Evolutionary conservation across 2,113 vertebrate genomes (phyloP), one percentile per base, ranked within the genome.

Genomic region (Gila orcuttii): DNA sequence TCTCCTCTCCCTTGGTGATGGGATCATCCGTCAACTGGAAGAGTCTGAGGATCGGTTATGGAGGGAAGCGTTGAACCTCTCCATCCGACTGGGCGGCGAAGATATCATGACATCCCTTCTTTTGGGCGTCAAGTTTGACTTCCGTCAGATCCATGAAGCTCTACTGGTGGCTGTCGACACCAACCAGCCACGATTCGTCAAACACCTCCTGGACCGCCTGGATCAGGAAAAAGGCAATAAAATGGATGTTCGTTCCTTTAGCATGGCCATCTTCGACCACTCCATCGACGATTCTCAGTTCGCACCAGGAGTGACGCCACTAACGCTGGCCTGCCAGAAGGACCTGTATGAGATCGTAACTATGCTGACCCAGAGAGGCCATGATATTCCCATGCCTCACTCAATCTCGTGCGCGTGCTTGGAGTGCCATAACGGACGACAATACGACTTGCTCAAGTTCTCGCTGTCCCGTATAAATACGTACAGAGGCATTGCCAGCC

Each of bases 381-480:
- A 97, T 47, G 59, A 90, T 84, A 97, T 97, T 31, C 92, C 96
- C 0, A 91, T 90, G 82, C 96, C 97, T 0, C 96, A 97, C 86
- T 93, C 94, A 10, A 95, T 97, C 82, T 97, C 96, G 89, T 97
- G 96, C 0, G 57, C 93, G 76, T 97, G 96, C 89, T 91, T 96
- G 39, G 96, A 97, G 91, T 97, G 96, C 87, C 94, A 95, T 76
- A 97, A 97, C 0, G 95, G 94, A 0, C 94, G 96, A 3, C 94
- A 95, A 90, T 97, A 96, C 0, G 96, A 97, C 91, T 93, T 97
- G 83, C 94, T 97, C 3, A 96, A 96, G 91, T 97, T 97, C 93
- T 97, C 97, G 0, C 90, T 97, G 78, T 97, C 96, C 12, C 95
- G 96, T 10, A 97, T 97, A 91, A 97, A 97, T 90, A 97, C 96